phyloP scores from a whole-genome alignment of 2,888 invertebrate species.

The Timema cristinae region DNA sequence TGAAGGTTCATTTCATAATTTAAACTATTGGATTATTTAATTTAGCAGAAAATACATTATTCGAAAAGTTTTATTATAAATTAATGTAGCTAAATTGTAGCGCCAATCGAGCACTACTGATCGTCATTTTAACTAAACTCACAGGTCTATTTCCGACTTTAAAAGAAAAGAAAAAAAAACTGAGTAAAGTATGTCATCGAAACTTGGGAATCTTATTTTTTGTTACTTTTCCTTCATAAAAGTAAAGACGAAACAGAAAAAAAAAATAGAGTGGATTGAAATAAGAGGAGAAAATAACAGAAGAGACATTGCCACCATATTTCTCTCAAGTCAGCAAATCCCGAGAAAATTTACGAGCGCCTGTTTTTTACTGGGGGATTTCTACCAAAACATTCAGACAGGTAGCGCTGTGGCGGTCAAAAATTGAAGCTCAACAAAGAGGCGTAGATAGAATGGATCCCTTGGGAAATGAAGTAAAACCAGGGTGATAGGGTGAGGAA shows the following conservation, averaged over 20 bases:
- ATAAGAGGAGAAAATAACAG: constrained; percentile 14
- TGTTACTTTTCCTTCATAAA: constrained; percentile 1
- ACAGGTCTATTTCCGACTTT: too few relatives aligned
- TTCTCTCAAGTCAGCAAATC: constrained; percentile 26
- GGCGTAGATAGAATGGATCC: constrained; percentile 25
- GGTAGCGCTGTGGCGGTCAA: constrained; percentile 24
- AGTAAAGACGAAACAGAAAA: too few relatives aligned
- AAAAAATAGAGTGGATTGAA: too few relatives aligned
- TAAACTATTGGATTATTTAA: too few relatives aligned
- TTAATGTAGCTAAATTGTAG: too few relatives aligned
- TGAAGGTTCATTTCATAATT: too few relatives aligned
- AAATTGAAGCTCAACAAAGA: constrained; percentile 28
- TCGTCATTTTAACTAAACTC: too few relatives aligned
- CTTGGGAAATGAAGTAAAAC: constrained; percentile 20
- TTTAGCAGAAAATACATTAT: too few relatives aligned
- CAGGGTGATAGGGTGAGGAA: not conserved
- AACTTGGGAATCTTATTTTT: not conserved
- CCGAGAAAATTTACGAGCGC: constrained; percentile 24
- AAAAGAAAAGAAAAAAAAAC: too few relatives aligned
- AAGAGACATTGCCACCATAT: constrained; percentile 28
- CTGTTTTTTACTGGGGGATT: not conserved
- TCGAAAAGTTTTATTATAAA: too few relatives aligned
- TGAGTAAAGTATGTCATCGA: too few relatives aligned
- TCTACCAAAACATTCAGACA: constrained; percentile 8
- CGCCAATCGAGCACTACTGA: too few relatives aligned